phyloP scores from a whole-genome alignment of 2,888 invertebrate genomes.

The Patella caerulea region DNA sequence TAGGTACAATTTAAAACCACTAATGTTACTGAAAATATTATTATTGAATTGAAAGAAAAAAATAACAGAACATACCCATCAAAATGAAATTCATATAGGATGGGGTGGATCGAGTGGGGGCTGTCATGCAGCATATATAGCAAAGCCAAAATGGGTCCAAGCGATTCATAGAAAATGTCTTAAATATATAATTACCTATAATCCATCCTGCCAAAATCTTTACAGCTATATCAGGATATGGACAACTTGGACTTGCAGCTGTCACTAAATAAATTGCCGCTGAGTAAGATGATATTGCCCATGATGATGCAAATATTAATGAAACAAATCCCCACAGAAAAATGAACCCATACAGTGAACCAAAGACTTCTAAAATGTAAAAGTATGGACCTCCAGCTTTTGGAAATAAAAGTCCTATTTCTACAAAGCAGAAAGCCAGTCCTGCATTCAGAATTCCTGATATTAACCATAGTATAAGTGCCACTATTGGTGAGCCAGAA shows the following conservation, averaged over 20 bases:
- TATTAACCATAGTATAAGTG: conserved; percentile 42
- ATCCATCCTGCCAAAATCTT: conserved; percentile 46
- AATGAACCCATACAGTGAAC: conserved; percentile 46
- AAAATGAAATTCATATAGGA: too few relatives aligned
- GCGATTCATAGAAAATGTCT: too few relatives aligned
- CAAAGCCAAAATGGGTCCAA: too few relatives aligned
- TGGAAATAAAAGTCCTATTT: conserved; percentile 45
- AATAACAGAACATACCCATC: not conserved
- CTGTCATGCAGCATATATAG: too few relatives aligned
- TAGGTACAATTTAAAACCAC: conserved; percentile 93
- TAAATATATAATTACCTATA: conserved; percentile 33
- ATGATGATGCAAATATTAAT: conserved; percentile 43
- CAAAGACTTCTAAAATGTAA: conserved; percentile 45
- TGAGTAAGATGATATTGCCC: conserved; percentile 45
- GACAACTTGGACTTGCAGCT: conserved; percentile 43
- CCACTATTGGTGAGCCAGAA: conserved; percentile 47
- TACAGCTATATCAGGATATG: conserved; percentile 37
- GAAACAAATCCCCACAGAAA: conserved; percentile 52
- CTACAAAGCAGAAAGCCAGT: conserved; percentile 44
- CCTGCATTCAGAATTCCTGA: conserved; percentile 46
- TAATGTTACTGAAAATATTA: conserved; percentile 81
- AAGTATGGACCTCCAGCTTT: conserved; percentile 53
- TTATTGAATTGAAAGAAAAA: not conserved
- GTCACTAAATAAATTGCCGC: conserved; percentile 46
- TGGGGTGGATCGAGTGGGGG: too few relatives aligned